Evolutionary conservation across 2,888 invertebrate species (phyloP).

Genomic region (Cantharis lateralis): DNA sequence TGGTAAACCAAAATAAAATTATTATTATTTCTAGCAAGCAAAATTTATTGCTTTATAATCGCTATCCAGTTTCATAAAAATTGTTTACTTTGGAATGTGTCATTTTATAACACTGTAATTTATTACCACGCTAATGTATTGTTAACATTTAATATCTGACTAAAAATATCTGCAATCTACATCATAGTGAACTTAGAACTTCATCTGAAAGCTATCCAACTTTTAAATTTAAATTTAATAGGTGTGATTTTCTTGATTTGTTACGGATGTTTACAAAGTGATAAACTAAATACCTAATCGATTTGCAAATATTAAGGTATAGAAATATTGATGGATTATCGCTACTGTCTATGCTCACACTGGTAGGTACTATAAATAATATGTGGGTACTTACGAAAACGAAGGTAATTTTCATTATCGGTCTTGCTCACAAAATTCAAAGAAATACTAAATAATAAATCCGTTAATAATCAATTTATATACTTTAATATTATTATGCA

Average conservation of each 20-base stretch:
- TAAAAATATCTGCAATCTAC: background rate
- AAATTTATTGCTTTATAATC: background rate
- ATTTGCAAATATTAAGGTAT: background rate
- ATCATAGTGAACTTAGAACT: background rate
- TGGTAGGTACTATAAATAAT: too few species aligned
- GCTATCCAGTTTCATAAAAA: background rate
- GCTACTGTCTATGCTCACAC: background rate
- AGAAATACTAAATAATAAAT: constrained; percentile 10
- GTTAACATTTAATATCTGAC: background rate
- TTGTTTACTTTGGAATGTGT: background rate
- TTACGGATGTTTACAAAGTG: background rate
- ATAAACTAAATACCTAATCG: background rate
- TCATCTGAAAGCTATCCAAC: background rate
- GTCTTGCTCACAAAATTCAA: constrained; percentile 2
- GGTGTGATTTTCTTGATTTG: background rate
- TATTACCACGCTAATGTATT: background rate
- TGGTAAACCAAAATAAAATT: too few species aligned
- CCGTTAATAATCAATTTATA: constrained; percentile 14
- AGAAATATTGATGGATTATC: background rate
- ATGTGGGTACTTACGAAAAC: constrained; percentile 12
- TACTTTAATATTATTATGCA: constrained; percentile 21
- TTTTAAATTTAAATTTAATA: background rate
- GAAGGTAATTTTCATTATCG: constrained; percentile 9
- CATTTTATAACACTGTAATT: background rate
- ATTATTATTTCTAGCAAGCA: background rate